Conservation (phyloP, 2,888 invertebrate genomes). For the Folsomia manolachei region DNA sequence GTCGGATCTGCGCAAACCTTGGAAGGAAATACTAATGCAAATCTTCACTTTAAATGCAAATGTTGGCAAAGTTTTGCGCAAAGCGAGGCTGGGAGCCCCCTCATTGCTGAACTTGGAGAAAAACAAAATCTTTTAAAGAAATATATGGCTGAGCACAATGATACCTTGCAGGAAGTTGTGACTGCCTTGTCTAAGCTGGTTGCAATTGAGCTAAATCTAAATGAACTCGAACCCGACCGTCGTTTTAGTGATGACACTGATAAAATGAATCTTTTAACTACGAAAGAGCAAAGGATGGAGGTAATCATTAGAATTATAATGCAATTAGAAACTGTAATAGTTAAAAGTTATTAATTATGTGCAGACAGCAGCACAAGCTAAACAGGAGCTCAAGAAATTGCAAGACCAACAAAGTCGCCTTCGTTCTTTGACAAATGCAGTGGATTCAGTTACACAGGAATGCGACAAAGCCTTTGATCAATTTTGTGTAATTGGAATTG, state of each 20-base stretch:
- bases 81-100: neutral
- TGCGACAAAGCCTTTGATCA: neutral
- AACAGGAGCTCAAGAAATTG: neutral
- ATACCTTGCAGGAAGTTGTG: neutral
- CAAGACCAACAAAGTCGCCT: neutral
- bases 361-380: neutral
- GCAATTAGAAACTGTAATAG: neutral
- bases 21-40: neutral
- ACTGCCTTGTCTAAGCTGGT: neutral
- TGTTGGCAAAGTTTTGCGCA: neutral
- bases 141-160: neutral
- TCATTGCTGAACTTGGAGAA: neutral
- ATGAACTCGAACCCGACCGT: neutral
- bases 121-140: neutral
- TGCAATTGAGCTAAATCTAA: neutral
- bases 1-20: neutral
- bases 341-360: neutral
- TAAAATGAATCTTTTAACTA: neutral
- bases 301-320: neutral
- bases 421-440: neutral
- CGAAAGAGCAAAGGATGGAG: slow-evolving; percentile 3
- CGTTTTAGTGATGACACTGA: neutral
- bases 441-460: neutral
- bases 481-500: neutral
- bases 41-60: neutral